A percentile compares a stretch with the other conserved stretches of the same genome.
Evolutionary conservation across 2,888 invertebrate species (phyloP).

Genomic region (Endotricha flammealis): DNA sequence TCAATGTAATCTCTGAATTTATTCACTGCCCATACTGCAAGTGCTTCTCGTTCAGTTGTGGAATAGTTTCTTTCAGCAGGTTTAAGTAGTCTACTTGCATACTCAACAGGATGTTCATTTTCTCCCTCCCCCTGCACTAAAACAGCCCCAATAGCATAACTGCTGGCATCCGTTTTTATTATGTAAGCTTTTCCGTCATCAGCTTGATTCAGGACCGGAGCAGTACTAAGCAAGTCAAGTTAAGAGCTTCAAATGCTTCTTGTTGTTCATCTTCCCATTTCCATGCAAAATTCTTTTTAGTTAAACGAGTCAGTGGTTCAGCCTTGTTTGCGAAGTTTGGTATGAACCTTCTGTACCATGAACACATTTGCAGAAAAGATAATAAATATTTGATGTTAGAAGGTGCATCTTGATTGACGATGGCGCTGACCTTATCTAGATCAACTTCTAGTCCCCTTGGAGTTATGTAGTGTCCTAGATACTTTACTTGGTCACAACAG

Average conservation of each 20-base stretch:
- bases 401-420: background rate
- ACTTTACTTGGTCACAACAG: too few species aligned
- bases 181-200: background rate
- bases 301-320: background rate
- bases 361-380: conserved; percentile 1
- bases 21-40: conserved; percentile 13
- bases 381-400: background rate
- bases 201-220: too few species aligned
- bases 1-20: conserved; percentile 12
- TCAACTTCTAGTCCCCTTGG: background rate
- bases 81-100: conserved; percentile 15
- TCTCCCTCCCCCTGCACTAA: conserved; percentile 17
- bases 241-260: too few species aligned
- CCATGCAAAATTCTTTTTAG: background rate
- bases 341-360: background rate
- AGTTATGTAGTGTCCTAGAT: too few species aligned
- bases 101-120: conserved; percentile 16
- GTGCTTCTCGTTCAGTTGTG: conserved; percentile 12
- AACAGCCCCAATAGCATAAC: too few species aligned
- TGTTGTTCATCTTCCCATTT: too few species aligned
- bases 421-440: background rate
- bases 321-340: background rate
- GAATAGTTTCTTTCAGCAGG: conserved; percentile 13
- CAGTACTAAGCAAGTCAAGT: too few species aligned
- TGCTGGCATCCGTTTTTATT: conserved; percentile 6